Evolutionary conservation across 2,113 vertebrate genomes (phyloP).

Genomic region (Suricata suricatta): DNA sequence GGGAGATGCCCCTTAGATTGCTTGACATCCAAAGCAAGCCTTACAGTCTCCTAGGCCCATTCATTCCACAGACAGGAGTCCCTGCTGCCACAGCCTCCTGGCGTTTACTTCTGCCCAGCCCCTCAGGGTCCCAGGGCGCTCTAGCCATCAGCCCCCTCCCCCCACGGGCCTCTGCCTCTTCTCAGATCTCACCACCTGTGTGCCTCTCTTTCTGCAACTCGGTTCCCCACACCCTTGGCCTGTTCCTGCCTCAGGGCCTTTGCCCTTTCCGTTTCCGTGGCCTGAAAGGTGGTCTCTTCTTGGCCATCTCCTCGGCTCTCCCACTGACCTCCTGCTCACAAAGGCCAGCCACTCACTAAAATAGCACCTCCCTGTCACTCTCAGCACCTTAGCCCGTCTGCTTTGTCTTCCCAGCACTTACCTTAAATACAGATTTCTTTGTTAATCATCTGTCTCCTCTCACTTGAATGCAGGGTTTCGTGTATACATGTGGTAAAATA

Average conservation of each 20-base stretch:
- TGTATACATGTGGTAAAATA: not conserved
- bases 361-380: no score
- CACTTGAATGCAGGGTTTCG: not conserved
- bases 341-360: not conserved
- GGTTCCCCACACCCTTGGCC: not conserved
- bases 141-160: not conserved
- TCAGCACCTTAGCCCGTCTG: not conserved
- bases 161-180: not conserved
- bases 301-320: not conserved
- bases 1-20: rapidly evolving
- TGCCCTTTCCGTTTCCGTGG: not conserved
- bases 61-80: not conserved
- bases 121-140: rapidly evolving
- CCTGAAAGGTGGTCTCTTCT: not conserved
- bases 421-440: not conserved
- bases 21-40: not conserved
- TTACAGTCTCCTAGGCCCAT: not conserved
- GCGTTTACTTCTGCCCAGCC: rapidly evolving
- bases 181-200: not conserved
- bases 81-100: not conserved
- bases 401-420: not conserved
- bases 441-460: not conserved
- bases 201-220: not conserved
- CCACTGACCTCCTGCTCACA: not conserved
- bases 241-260: not conserved